phyloP scores from a whole-genome alignment of 2,888 invertebrate genomes.

The Aethes cnicana region DNA sequence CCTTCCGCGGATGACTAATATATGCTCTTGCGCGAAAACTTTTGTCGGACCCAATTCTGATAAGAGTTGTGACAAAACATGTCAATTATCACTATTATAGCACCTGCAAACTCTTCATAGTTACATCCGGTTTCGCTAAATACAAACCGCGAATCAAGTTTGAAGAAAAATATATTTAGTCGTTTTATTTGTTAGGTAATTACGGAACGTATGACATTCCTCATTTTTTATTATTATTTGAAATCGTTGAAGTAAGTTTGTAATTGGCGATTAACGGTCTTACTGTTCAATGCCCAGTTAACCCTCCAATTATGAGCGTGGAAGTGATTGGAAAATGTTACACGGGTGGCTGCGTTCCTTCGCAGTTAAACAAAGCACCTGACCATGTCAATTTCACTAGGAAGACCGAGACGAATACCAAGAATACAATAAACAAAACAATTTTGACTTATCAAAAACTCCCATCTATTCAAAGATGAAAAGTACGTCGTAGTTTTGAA shows the following conservation, averaged over 20 bases:
- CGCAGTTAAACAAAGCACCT: constrained; percentile 9
- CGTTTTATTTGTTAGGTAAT: background rate
- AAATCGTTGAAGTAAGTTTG: too few species aligned
- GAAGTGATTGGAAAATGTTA: background rate
- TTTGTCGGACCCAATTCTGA: constrained; percentile 5
- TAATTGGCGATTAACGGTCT: too few species aligned
- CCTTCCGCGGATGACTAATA: constrained; percentile 24
- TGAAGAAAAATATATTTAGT: background rate
- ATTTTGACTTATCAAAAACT: constrained; percentile 7
- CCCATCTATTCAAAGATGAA: constrained; percentile 5
- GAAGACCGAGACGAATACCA: background rate
- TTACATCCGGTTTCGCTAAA: constrained; percentile 20
- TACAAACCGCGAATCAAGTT: constrained; percentile 18
- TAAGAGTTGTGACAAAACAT: constrained; percentile 10
- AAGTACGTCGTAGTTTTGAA: constrained; percentile 12
- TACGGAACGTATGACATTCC: too few species aligned
- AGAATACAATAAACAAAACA: constrained; percentile 6
- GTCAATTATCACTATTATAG: constrained; percentile 14
- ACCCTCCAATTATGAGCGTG: background rate
- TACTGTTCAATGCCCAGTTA: background rate
- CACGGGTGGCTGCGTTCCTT: constrained; percentile 7
- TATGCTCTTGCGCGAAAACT: constrained; percentile 1
- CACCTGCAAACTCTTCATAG: constrained; percentile 6
- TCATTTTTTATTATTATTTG: too few species aligned
- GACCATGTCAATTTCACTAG: constrained; percentile 21